phyloP scores from a whole-genome alignment of 23 tunicate genomes.

The Clavelina lepadiformis region DNA sequence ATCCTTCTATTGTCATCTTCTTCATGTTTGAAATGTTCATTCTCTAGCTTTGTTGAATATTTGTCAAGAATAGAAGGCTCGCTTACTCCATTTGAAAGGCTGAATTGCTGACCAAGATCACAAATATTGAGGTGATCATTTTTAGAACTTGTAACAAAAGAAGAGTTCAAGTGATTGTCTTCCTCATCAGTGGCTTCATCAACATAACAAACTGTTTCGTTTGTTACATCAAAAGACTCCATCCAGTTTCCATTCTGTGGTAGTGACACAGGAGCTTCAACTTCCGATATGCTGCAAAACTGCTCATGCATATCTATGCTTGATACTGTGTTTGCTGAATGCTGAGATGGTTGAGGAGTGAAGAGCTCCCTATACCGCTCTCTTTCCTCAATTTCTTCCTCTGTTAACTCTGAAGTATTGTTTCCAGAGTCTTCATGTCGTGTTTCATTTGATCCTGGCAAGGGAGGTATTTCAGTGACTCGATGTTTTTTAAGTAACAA shows the following conservation, averaged over 20 bases:
- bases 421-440: background rate
- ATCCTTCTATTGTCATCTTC: no score
- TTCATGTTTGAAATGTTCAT: no score
- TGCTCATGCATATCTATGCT: background rate
- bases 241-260: background rate
- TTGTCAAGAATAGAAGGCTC: no score
- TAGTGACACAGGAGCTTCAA: background rate
- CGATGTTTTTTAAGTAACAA: conserved; percentile 65
- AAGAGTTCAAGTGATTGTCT: no score
- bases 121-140: no score
- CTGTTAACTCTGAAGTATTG: background rate
- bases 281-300: conserved; percentile 10
- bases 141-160: no score
- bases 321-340: background rate
- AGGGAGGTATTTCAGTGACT: conserved; percentile 60
- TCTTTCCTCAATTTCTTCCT: conserved; percentile 57
- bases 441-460: conserved; percentile 23
- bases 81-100: no score
- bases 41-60: no score
- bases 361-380: conserved; percentile 45
- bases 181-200: conserved; percentile 42
- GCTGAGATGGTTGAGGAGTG: conserved; percentile 24
- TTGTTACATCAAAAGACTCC: background rate
- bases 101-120: no score
- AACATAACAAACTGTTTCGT: conserved; percentile 20